Base-by-base conservation (phyloP, 1,140 invertebrate genomes). In the Sitobion miscanthi region DNA sequence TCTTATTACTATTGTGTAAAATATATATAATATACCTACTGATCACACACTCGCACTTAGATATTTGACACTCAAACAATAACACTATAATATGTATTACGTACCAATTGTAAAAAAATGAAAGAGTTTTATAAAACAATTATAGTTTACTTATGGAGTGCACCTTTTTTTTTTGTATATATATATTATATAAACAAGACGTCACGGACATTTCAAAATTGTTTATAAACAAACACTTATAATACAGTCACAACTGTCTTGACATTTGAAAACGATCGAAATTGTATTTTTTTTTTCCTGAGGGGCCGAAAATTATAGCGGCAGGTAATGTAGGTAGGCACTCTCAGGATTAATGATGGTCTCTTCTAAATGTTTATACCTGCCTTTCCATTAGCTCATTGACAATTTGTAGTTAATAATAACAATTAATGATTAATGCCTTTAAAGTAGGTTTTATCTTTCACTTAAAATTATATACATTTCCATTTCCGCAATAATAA, bases 401-500 rank as follows among this genome's bases (percentile, higher is more conserved):
- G 87, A 89, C 49, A 89, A 89, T 54, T 54, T 52, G 49, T 89
- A 52, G 87, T 89, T 54, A 89, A 89, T 54, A 89, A 89, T 89
- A 54, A 89, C 49, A 52, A 89, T 89, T 54, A 89, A 89, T 38
- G 87, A 38, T 54, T 38, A 23, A 23, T 35, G 87, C n/a, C n/a
- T 7, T 38, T 21, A 52, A 77, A 52, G 87, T 89, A 89, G 20
- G 20, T 54, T 54, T 89, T 89, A 54, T 89, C 87, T 89, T 89
- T 38, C 35, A 38, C n/a, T 89, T 54, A 54, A 52, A 52, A 89
- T 54, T 87, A 49, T 25, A 47, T 47, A 87, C 85, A 11, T 54
- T 89, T 89, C 87, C 87, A 54, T 89, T 89, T 89, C 87, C 87
- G 49, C 87, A 38, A 89, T 54, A 89, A 89, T 54, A 89, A 89